phyloP scores from a whole-genome alignment of 2,113 vertebrate genomes.

The Crotalus helleri region DNA sequence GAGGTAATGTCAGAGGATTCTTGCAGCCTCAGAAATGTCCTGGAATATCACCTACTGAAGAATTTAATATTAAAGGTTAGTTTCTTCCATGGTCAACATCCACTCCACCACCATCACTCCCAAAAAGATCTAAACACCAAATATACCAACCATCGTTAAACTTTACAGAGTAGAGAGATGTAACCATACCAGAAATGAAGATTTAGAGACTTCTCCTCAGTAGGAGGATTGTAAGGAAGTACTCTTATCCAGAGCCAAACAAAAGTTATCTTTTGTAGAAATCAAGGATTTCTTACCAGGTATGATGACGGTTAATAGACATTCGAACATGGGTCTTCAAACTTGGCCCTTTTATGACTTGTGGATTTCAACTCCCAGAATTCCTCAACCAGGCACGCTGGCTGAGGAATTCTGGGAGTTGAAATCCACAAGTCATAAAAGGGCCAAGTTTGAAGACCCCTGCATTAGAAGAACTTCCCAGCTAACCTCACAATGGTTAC shows the following conservation, averaged over 20 bases:
- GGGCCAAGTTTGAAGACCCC: too few relatives aligned
- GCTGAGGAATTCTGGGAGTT: too few relatives aligned
- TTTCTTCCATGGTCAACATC: neutral
- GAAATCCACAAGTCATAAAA: too few relatives aligned
- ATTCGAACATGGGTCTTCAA: neutral
- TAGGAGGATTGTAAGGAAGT: neutral
- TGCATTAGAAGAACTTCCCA: neutral
- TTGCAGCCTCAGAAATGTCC: neutral
- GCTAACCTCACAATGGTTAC: neutral
- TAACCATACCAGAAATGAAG: neutral
- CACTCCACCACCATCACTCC: neutral
- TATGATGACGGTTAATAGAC: neutral
- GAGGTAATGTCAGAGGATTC: neutral
- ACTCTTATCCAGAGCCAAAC: neutral
- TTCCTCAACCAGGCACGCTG: too few relatives aligned
- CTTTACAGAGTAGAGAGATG: neutral
- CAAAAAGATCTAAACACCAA: neutral
- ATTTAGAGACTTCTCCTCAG: neutral
- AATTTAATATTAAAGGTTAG: neutral
- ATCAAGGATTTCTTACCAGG: neutral
- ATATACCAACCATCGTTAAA: neutral
- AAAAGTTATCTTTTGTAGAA: neutral
- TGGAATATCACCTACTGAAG: accelerated
- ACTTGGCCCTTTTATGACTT: too few relatives aligned
- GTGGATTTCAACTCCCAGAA: too few relatives aligned